Conservation (phyloP, 2,113 vertebrate genomes). For the Pituophis catenifer region DNA sequence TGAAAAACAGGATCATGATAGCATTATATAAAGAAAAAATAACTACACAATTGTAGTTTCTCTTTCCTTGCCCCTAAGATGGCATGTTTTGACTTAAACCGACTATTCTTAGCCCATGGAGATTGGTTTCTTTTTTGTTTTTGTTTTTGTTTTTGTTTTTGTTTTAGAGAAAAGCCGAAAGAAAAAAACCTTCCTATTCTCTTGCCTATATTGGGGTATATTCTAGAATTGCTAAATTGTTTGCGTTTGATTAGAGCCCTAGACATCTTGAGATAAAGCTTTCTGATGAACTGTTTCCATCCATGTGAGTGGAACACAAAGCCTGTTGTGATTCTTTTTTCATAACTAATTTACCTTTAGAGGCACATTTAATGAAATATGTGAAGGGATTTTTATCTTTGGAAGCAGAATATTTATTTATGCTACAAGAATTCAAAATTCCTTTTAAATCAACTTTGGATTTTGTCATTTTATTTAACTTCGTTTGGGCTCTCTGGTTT, state of each 20-base stretch:
- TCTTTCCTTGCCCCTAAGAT: not conserved
- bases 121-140: not conserved
- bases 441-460: not conserved
- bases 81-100: not conserved
- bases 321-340: not conserved
- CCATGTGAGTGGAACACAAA: not conserved
- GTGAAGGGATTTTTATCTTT: not conserved
- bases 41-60: not conserved
- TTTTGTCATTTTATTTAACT: not conserved
- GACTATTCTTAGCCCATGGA: not conserved
- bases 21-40: not conserved
- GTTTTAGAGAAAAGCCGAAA: not conserved
- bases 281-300: not conserved
- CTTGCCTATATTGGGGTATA: not conserved
- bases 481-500: not conserved
- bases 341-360: not conserved
- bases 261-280: not conserved
- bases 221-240: not conserved
- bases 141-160: too few species aligned
- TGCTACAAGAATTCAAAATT: not conserved
- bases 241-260: not conserved
- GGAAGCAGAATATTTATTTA: not conserved
- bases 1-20: not conserved
- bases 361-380: not conserved
- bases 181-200: not conserved